Conservation (phyloP, 2,113 vertebrate genomes). For the Ameiurus melas region DNA sequence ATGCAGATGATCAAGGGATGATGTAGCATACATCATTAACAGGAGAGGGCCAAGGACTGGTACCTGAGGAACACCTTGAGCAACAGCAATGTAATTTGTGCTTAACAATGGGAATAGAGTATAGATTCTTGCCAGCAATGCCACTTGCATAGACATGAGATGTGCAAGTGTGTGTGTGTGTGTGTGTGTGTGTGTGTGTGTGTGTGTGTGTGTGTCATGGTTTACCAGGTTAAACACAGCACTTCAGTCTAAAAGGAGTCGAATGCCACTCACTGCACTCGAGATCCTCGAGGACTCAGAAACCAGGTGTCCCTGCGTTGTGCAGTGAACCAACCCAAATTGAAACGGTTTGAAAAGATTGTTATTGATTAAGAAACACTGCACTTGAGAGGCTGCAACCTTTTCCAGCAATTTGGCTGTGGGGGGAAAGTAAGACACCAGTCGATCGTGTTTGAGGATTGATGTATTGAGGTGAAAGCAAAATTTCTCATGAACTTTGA, state of each 20-base stretch:
- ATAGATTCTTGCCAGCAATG: neutral
- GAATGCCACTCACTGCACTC: neutral
- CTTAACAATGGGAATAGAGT: neutral
- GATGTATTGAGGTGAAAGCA: neutral
- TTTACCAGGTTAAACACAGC: neutral
- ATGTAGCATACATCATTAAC: neutral
- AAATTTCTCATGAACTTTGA: neutral
- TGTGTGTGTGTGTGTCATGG: neutral
- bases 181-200: neutral
- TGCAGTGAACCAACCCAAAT: constrained; percentile 2
- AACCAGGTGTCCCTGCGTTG: neutral
- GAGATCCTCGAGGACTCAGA: constrained; percentile 5
- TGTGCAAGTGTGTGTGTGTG: neutral
- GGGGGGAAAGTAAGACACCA: neutral
- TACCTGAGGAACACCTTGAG: neutral
- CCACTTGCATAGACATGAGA: neutral
- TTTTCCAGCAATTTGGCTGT: neutral
- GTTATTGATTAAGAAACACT: constrained; percentile 22
- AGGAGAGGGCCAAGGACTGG: neutral
- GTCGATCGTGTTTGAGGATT: neutral
- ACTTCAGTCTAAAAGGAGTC: constrained; percentile 1
- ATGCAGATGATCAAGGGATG: neutral
- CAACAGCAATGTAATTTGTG: neutral
- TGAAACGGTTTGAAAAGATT: constrained; percentile 17
- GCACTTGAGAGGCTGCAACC: constrained; percentile 1